Evolutionary conservation across 2,113 vertebrate species (phyloP).

Genomic region (Aplodontia rufa): DNA sequence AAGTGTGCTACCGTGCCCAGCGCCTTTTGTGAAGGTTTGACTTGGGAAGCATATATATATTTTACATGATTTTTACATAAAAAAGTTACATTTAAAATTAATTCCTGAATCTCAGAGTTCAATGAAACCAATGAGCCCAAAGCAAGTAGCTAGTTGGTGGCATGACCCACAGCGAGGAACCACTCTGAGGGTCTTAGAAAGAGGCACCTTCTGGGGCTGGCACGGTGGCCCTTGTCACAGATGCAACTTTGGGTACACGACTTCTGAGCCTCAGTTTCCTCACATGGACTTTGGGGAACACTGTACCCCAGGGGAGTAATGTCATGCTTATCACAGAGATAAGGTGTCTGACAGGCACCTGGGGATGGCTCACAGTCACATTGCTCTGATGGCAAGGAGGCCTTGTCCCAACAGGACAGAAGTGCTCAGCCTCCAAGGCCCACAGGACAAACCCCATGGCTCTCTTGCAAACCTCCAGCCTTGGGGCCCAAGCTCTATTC

Average conservation of each 20-base stretch:
- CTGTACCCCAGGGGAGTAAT: neutral
- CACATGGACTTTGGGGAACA: neutral
- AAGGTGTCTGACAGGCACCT: too few species aligned
- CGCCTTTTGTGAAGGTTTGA: neutral
- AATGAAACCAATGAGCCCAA: neutral
- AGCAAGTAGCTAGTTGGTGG: neutral
- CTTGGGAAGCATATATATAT: neutral
- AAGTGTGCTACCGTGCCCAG: too few species aligned
- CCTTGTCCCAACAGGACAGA: neutral
- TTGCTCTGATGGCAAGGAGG: neutral
- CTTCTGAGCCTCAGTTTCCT: neutral
- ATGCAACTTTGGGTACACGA: too few species aligned
- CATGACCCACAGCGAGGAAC: neutral
- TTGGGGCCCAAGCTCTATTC: neutral
- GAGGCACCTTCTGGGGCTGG: neutral
- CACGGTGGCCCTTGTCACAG: too few species aligned
- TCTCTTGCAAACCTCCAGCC: neutral
- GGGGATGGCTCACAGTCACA: neutral
- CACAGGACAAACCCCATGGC: neutral
- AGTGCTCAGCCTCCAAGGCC: neutral
- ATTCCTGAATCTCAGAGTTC: neutral
- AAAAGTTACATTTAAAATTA: neutral
- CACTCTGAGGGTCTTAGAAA: neutral
- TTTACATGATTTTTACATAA: neutral
- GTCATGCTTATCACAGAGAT: neutral